These are phyloP conservation scores for Spialia ferax DNA, from an alignment of 2,888 invertebrate species.

Conservation along the genomic window DNA sequence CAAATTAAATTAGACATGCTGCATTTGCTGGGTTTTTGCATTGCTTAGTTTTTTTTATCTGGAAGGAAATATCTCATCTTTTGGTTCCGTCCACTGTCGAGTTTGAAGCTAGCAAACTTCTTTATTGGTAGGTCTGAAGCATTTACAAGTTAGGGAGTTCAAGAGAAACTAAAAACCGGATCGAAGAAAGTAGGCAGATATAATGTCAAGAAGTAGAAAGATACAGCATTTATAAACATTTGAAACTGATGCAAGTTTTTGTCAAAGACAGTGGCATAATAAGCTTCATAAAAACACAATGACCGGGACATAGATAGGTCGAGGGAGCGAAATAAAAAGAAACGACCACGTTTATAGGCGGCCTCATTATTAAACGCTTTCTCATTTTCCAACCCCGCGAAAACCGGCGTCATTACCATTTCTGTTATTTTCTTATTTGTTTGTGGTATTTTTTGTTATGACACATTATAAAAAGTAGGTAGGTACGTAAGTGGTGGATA, in stretches of 20 bases:
- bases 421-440: conserved; percentile 50
- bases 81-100: no score
- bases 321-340: conserved; percentile 67
- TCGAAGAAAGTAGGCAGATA: no score
- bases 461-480: neutral
- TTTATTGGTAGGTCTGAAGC: no score
- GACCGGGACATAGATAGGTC: conserved; percentile 61
- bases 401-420: conserved; percentile 54
- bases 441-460: conserved; percentile 47
- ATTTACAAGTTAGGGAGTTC: no score
- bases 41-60: no score
- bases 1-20: no score
- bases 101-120: no score
- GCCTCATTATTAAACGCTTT: conserved; percentile 74
- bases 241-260: conserved; percentile 32
- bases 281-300: conserved; percentile 52
- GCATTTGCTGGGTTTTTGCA: no score
- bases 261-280: conserved; percentile 32
- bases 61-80: no score
- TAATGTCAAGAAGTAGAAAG: conserved; percentile 40
- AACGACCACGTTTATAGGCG: conserved; percentile 66
- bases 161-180: no score
- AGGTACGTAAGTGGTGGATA: no score
- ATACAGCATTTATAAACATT: conserved; percentile 13
- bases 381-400: conserved; percentile 57